Conservation (phyloP, 2,113 vertebrate species). For the Hypanus sabinus region DNA sequence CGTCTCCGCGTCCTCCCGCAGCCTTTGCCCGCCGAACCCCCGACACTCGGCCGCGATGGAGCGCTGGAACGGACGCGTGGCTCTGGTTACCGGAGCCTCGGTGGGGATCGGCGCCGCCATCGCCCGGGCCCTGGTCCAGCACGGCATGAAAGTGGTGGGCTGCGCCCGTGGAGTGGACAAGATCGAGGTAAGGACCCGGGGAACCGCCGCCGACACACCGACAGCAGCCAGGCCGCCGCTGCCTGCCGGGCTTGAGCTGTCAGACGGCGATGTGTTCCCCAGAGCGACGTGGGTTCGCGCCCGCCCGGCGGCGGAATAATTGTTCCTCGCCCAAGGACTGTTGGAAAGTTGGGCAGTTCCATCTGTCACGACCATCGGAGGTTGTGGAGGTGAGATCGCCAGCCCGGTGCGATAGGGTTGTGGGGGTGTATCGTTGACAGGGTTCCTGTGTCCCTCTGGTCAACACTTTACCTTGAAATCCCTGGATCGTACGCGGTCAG, state of each 20-base stretch:
- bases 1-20: too few species aligned
- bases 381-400: background rate
- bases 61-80: conserved; percentile 82
- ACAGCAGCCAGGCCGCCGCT: background rate
- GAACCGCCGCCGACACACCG: too few species aligned
- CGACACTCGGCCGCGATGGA: conserved; percentile 58
- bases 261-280: too few species aligned
- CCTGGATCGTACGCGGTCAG: background rate
- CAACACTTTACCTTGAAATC: background rate
- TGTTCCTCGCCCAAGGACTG: background rate
- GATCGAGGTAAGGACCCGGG: conserved; percentile 68
- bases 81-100: conserved; percentile 86
- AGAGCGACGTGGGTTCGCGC: background rate
- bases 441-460: too few species aligned
- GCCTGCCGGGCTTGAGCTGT: background rate
- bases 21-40: too few species aligned
- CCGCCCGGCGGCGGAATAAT: background rate
- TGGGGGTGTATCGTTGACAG: too few species aligned
- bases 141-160: conserved; percentile 84
- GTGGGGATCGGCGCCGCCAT: conserved; percentile 85
- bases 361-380: background rate
- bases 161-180: conserved; percentile 84
- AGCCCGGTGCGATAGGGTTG: background rate
- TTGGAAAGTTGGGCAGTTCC: too few species aligned
- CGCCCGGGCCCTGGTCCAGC: conserved; percentile 79